phyloP scores from a whole-genome alignment of 1,140 invertebrate genomes.

The Hyposmocoma kahamanoa region DNA sequence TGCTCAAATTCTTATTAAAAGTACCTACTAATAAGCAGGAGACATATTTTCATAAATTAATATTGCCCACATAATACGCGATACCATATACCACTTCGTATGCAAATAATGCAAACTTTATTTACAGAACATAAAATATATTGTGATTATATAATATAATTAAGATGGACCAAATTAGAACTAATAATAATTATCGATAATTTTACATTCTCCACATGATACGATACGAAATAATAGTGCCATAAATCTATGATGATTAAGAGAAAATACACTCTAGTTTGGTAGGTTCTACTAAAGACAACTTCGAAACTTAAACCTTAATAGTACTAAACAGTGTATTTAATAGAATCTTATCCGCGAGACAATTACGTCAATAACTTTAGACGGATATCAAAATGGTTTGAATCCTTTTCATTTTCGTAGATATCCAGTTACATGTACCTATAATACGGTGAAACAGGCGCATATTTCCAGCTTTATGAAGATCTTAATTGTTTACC shows the following conservation, averaged over 20 bases:
- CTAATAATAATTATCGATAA: conserved; percentile 7
- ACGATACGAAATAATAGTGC: conserved; percentile 19
- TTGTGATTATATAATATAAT: conserved; percentile 4
- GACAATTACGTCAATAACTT: no score
- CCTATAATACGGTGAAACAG: no score
- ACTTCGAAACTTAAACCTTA: conserved; percentile 13
- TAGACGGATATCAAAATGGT: no score
- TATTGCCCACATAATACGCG: conserved; percentile 59
- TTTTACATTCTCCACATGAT: conserved; percentile 9
- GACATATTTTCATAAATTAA: conserved; percentile 68
- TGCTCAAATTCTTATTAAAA: background rate
- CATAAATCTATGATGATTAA: conserved; percentile 16
- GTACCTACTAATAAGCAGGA: conserved; percentile 38
- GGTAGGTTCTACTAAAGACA: conserved; percentile 13
- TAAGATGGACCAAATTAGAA: conserved; percentile 13
- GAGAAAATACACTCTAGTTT: conserved; percentile 19
- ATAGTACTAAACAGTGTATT: conserved; percentile 9
- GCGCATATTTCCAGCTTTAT: no score
- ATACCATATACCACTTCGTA: background rate
- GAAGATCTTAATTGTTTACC: conserved; percentile 9
- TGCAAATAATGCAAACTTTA: background rate
- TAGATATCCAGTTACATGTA: no score
- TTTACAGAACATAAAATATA: background rate
- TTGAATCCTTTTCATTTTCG: no score
- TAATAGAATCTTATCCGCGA: conserved; percentile 4